Evolutionary conservation across 2,888 invertebrate species (phyloP).

Genomic region (Chrysodeixis includens): DNA sequence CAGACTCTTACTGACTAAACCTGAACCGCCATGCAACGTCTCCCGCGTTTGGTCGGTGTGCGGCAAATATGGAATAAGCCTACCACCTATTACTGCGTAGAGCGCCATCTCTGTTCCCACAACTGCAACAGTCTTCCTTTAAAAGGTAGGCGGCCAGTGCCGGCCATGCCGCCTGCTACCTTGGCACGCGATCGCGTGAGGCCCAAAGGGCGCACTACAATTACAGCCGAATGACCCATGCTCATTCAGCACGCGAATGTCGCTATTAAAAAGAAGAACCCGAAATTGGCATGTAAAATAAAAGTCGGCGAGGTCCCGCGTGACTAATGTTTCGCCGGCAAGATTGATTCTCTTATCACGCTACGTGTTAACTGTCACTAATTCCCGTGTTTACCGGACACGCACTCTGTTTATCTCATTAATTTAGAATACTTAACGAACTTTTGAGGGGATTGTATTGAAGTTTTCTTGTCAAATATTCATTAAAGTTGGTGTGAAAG

Average conservation of each 20-base stretch:
- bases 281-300: slow-evolving; percentile 66
- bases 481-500: slow-evolving; percentile 7
- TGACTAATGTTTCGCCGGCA: slow-evolving; percentile 53
- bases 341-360: slow-evolving; percentile 64
- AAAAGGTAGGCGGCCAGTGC: slow-evolving; percentile 16
- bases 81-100: too few relatives aligned
- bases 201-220: slow-evolving; percentile 77
- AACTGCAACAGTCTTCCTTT: too few relatives aligned
- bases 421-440: slow-evolving; percentile 16
- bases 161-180: slow-evolving; percentile 9
- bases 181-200: slow-evolving; percentile 83
- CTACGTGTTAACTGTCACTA: slow-evolving; percentile 42
- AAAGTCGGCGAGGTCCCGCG: slow-evolving; percentile 58
- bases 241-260: slow-evolving; percentile 79
- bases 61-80: too few relatives aligned
- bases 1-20: too few relatives aligned
- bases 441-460: slow-evolving; percentile 8
- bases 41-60: too few relatives aligned
- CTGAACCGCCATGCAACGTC: too few relatives aligned
- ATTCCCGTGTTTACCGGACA: slow-evolving; percentile 28
- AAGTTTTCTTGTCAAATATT: slow-evolving; percentile 5
- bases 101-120: too few relatives aligned
- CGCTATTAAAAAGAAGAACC: slow-evolving; percentile 73
- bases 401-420: slow-evolving; percentile 20
- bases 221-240: slow-evolving; percentile 79